phyloP scores from a whole-genome alignment of 2,113 vertebrate genomes.

The Parotia lawesii region DNA sequence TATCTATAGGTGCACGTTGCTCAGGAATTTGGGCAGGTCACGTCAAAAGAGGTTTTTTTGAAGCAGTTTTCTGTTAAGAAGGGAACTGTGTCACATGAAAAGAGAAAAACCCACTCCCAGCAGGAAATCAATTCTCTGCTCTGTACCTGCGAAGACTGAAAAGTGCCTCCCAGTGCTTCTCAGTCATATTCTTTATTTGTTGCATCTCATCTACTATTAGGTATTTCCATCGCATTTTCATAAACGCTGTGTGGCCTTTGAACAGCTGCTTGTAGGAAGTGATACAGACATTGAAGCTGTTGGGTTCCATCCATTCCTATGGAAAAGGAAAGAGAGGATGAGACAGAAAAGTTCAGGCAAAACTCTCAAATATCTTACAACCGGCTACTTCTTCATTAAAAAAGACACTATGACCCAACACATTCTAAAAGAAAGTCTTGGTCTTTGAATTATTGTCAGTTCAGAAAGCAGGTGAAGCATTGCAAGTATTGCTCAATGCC shows the following conservation, averaged over 20 bases:
- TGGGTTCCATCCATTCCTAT: conserved; percentile 84
- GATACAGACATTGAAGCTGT: conserved; percentile 88
- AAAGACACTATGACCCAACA: not conserved
- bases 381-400: not conserved
- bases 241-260: conserved; percentile 84
- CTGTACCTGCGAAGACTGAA: conserved; percentile 83
- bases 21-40: not conserved
- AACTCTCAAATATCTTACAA: not conserved
- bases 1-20: fast-evolving
- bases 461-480: not conserved
- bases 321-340: not conserved
- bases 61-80: not conserved
- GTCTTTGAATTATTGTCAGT: not conserved
- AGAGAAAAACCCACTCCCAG: not conserved
- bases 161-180: conserved; percentile 89
- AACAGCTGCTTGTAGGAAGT: conserved; percentile 90
- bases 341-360: not conserved
- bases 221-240: conserved; percentile 84
- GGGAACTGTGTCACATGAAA: not conserved
- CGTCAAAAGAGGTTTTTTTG: not conserved
- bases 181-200: conserved; percentile 86
- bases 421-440: not conserved
- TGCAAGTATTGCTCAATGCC: not conserved
- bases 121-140: not conserved
- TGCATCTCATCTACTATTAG: conserved; percentile 89